A percentile compares a stretch with the other conserved stretches of the same genome.
phyloP scores from a whole-genome alignment of 1,140 invertebrate species.

The Drosophila pectinifera region DNA sequence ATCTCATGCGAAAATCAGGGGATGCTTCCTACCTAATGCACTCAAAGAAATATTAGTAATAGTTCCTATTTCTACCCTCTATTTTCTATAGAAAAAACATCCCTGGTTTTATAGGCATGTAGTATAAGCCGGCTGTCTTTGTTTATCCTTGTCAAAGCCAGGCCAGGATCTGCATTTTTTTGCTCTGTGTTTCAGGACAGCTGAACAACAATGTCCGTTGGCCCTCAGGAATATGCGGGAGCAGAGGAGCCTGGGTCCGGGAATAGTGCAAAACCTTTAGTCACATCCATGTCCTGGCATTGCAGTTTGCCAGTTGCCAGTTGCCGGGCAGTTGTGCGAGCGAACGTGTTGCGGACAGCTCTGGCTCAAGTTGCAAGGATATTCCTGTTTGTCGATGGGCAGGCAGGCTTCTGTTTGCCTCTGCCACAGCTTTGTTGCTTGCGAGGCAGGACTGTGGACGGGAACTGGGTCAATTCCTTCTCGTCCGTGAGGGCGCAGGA shows the following conservation, averaged over 20 bases:
- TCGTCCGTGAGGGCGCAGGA: constrained; percentile 12
- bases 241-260: background rate
- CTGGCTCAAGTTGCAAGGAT: constrained; percentile 78
- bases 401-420: constrained; percentile 66
- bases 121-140: too few relatives aligned
- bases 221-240: constrained; percentile 57
- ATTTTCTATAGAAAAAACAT: background rate
- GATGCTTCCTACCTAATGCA: constrained; percentile 4
- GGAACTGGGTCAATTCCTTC: constrained; percentile 68
- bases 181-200: constrained; percentile 19
- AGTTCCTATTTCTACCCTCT: background rate
- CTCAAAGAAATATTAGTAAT: background rate
- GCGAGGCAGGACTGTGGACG: background rate
- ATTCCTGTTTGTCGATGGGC: constrained; percentile 72
- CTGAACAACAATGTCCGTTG: constrained; percentile 20
- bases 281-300: constrained; percentile 39
- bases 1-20: constrained; percentile 30
- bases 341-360: constrained; percentile 76
- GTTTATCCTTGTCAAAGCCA: background rate
- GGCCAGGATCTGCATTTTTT: background rate
- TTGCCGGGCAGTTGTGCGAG: constrained; percentile 17
- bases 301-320: constrained; percentile 23
- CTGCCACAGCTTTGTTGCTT: constrained; percentile 73
- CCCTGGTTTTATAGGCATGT: too few relatives aligned
- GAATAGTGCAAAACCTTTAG: constrained; percentile 9